Percentiles rank a stretch among this genome's conserved stretches.
Conservation (phyloP, 2,888 invertebrate genomes). For the Phorcus lineatus region DNA sequence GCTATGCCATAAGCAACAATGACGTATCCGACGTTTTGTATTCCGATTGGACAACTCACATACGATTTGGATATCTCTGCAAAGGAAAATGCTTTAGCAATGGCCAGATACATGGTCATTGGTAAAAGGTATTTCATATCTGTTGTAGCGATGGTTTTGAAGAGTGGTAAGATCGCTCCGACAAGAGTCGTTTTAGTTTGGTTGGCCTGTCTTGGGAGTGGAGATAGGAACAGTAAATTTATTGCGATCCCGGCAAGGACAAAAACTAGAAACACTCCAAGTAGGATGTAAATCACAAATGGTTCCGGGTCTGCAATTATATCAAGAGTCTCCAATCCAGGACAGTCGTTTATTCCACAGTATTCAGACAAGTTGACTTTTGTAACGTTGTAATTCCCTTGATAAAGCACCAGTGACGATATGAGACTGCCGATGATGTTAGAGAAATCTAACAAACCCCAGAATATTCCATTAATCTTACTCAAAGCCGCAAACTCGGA, state of each 20-base stretch:
- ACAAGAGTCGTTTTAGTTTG: slow-evolving; percentile 49
- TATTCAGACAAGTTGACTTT: not conserved
- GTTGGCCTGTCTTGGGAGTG: slow-evolving; percentile 33
- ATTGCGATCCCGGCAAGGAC: slow-evolving; percentile 57
- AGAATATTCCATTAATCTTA: slow-evolving; percentile 69
- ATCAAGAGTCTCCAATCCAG: slow-evolving; percentile 31
- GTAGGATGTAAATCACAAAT: slow-evolving; percentile 58
- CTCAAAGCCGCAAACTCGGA: slow-evolving; percentile 59
- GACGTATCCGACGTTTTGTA: slow-evolving; percentile 63
- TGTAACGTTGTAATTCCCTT: slow-evolving; percentile 40
- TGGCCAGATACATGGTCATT: slow-evolving; percentile 66
- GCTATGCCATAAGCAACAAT: slow-evolving; percentile 58
- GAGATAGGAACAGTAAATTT: slow-evolving; percentile 50
- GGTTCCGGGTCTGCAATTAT: slow-evolving; percentile 51
- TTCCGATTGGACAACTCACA: slow-evolving; percentile 62
- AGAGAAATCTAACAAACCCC: slow-evolving; percentile 62
- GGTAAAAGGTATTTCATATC: slow-evolving; percentile 66
- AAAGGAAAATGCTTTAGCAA: slow-evolving; percentile 68
- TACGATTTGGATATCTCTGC: slow-evolving; percentile 70
- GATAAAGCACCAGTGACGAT: slow-evolving; percentile 63
- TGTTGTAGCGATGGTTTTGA: slow-evolving; percentile 46
- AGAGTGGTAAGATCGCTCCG: no score
- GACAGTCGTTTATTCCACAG: slow-evolving; percentile 44
- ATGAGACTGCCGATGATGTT: slow-evolving; percentile 69
- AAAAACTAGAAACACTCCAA: slow-evolving; percentile 61